Evolutionary conservation across 2,888 invertebrate genomes (phyloP).

Genomic region (Cordilura impudica): DNA sequence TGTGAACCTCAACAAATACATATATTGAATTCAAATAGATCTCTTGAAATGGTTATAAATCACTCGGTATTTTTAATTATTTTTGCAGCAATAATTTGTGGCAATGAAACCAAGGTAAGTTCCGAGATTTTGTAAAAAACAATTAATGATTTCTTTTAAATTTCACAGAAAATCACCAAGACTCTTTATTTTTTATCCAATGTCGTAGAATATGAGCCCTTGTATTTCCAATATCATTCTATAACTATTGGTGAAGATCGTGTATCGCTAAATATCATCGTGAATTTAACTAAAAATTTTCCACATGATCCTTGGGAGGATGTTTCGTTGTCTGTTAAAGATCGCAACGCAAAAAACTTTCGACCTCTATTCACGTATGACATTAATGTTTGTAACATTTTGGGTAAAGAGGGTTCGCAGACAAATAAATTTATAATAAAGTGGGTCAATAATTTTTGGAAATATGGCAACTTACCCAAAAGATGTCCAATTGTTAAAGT

Average conservation of each 20-base stretch:
- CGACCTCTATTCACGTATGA: slow-evolving; percentile 66
- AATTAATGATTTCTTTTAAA: not conserved
- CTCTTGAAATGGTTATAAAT: too few relatives aligned
- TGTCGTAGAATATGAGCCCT: slow-evolving; percentile 1
- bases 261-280: not conserved
- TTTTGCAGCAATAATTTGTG: not conserved
- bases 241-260: not conserved
- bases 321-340: not conserved
- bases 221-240: slow-evolving; percentile 2
- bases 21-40: too few relatives aligned
- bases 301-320: slow-evolving; percentile 2
- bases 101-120: not conserved
- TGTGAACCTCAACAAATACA: too few relatives aligned
- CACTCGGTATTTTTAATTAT: too few relatives aligned
- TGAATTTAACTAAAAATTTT: slow-evolving; percentile 2
- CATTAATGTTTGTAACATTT: slow-evolving; percentile 67
- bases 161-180: not conserved
- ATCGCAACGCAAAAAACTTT: slow-evolving; percentile 32
- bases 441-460: slow-evolving; percentile 63
- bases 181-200: not conserved
- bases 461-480: slow-evolving; percentile 65
- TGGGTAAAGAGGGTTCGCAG: slow-evolving; percentile 33
- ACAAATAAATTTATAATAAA: slow-evolving; percentile 59
- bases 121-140: not conserved
- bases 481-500: slow-evolving; percentile 65